Base-by-base conservation (phyloP, 1,140 invertebrate species). In the Caenorhabditis brenneri region DNA sequence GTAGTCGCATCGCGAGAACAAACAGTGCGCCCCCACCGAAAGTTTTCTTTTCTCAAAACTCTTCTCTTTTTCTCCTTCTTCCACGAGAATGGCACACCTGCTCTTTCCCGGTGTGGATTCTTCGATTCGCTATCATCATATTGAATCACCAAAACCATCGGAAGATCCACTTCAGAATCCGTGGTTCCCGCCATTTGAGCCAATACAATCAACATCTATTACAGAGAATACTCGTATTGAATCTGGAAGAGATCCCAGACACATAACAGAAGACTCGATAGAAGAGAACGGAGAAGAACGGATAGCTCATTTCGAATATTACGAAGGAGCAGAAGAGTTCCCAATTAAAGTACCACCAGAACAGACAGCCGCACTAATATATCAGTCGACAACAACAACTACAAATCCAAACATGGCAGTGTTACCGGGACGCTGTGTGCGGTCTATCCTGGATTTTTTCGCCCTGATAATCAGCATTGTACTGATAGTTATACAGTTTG, bases 261-360 rank as follows among this genome's bases (percentile, higher is more conserved):
- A 86, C 39, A 79, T 74, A n/a, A 51, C 55, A 27, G 85, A 86
- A 48, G 85, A 86, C 7, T 86, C 81, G 5, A 82, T 86, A 24
- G 85, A 86, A 42, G 85, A 86, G 24, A 82, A 85, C 84, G 85
- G 80, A 51, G 83, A 86, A 10, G 85, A 86, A 69, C 82, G 36
- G 24, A 79, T 81, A 33, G 58, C 85, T 53, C 85, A 86, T 79
- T 78, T 78, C 15, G 85, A 85, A 31, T 86, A 86, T 42, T 86
- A 86, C 78, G 60, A 81, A 79, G 85, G 83, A 42, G 69, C 31
- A 27, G 82, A 83, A 48, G 82, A 83, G 16, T 80, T 83, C 29
- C 82, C 82, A 1, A 39, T 79, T 2, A 83, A 83, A 79, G 82
- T 65, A 16, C 60, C 60, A 29, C 51, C 65, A 33, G 74, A 65